These are phyloP conservation scores for Sinonovacula constricta DNA, from an alignment of 1,140 invertebrate species.

Conservation along the genomic window DNA sequence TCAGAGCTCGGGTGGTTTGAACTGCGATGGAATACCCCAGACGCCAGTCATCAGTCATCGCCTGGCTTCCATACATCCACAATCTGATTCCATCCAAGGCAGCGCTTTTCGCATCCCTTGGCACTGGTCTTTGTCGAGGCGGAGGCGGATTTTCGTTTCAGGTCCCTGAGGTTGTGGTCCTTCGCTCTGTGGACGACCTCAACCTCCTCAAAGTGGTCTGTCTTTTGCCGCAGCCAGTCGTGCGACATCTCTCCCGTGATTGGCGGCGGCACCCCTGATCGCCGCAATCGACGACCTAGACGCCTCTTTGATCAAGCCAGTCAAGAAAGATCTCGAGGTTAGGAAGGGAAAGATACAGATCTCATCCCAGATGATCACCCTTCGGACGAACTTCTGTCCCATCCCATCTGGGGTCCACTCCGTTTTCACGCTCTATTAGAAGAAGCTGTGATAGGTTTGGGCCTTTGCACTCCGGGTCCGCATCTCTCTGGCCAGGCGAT, in stretches of 20 bases:
- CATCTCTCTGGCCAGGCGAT: constrained; percentile 12
- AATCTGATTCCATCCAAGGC: background rate
- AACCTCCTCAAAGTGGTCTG: background rate
- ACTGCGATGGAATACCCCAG: constrained; percentile 29
- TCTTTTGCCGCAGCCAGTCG: background rate
- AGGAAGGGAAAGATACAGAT: constrained; percentile 11
- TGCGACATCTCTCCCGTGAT: constrained; percentile 6
- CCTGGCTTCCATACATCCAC: constrained; percentile 12
- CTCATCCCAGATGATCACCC: background rate
- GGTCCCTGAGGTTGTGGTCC: no score
- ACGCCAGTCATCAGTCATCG: constrained; percentile 3
- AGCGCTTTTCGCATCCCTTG: no score
- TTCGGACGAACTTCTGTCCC: constrained; percentile 10
- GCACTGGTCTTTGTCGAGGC: no score
- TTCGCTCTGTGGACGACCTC: no score
- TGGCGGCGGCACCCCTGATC: constrained; percentile 23
- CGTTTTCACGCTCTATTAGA: constrained; percentile 21
- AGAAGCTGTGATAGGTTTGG: constrained; percentile 43
- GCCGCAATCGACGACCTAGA: constrained; percentile 27
- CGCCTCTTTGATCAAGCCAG: constrained; percentile 10
- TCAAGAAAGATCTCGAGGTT: constrained; percentile 32
- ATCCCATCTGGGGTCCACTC: constrained; percentile 28
- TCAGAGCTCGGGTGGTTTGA: constrained; percentile 13
- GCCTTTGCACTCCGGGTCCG: background rate
- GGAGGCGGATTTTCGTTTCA: no score